Evolutionary conservation across 2,113 vertebrate species (phyloP).

Genomic region (Centropus unirufus): DNA sequence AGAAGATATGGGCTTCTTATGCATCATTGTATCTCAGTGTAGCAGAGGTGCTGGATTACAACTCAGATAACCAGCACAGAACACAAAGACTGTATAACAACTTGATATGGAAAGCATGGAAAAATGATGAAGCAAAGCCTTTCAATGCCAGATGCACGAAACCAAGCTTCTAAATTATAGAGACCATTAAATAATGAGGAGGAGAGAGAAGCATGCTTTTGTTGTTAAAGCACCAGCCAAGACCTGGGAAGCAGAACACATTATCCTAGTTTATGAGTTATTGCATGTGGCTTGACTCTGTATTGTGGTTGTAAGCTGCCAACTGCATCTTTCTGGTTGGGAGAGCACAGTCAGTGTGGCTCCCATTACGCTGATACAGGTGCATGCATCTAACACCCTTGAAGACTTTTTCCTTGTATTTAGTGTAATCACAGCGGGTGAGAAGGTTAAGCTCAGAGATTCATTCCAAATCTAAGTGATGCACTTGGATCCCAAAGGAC

Average conservation of each 20-base stretch:
- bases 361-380: neutral
- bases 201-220: neutral
- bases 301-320: neutral
- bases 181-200: neutral
- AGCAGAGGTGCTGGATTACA: neutral
- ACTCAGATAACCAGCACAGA: neutral
- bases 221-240: neutral
- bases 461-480: neutral
- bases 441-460: neutral
- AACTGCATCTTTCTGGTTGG: too few relatives aligned
- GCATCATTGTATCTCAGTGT: neutral
- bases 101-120: neutral
- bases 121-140: neutral
- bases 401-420: neutral
- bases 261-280: neutral
- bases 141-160: neutral
- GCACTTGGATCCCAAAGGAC: neutral
- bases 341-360: neutral
- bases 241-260: accelerated
- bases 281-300: accelerated
- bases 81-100: neutral
- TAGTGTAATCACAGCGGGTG: neutral
- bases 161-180: neutral
- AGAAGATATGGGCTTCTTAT: neutral
- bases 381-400: accelerated